Evolutionary conservation across 2,113 vertebrate species (phyloP), one percentile per base, ranked within the genome.

Genomic region (Aramus guarauna): DNA sequence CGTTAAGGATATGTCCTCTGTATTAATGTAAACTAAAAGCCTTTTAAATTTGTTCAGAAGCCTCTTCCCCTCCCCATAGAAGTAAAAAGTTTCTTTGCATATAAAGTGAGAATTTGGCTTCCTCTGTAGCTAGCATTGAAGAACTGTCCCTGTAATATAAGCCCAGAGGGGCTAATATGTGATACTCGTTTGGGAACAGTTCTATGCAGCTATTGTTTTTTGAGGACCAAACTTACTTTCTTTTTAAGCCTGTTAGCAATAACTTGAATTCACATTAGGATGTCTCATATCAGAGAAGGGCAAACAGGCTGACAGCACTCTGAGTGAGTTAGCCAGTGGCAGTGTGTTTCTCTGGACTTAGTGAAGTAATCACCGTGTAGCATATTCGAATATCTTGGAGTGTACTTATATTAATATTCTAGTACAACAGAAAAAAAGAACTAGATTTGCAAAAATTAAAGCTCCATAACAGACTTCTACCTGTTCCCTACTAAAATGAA

Each of bases 401-500:
- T 69, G 17, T 69, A 69, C 43, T 87, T 84, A 43, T 1, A 45
- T 85, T 85, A 71, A 68, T 68, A 89, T 29, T 87, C n/a, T 76
- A 74, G 37, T 92, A 59, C 36, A 83, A 43, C 9, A 62, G 53
- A 50, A 47, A 50, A 69, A 91, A 94, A 60, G 9, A 78, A 77
- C 36, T 27, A 83, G 9, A 11, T 73, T 78, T 85, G 29, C 80
- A 92, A 91, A 93, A 95, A 92, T 55, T 91, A 87, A 86, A 95
- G 14, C 32, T 85, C 36, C 26, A 13, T 36, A 85, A 59, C 36
- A 90, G 29, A 41, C 15, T 77, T 82, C 27, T 69, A 30, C 32
- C 21, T 83, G 4, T 13, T 80, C 32, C n/a, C 32, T 91, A 47
- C 41, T 90, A 85, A 71, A 73, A 73, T 88, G 43, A 92, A 67